phyloP scores from a whole-genome alignment of 2,113 vertebrate species.

The Buteo buteo region DNA sequence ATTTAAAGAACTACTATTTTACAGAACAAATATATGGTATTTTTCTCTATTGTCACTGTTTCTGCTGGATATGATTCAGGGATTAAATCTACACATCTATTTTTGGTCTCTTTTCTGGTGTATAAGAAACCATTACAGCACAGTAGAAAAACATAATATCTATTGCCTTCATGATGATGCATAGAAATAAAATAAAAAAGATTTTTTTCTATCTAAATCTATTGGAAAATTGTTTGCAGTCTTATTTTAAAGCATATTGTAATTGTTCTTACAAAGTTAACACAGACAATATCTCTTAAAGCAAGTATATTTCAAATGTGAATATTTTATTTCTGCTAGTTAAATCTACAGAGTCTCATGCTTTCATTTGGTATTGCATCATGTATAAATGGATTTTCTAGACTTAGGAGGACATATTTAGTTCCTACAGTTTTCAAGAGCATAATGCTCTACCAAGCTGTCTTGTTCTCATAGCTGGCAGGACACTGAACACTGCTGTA shows the following conservation, averaged over 20 bases:
- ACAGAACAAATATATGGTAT: background rate
- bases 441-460: background rate
- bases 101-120: background rate
- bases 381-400: background rate
- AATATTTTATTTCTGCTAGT: background rate
- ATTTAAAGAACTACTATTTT: background rate
- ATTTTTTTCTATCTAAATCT: background rate
- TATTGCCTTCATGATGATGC: background rate
- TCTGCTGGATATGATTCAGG: background rate
- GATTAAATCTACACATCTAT: background rate
- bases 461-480: background rate
- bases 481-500: background rate
- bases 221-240: background rate
- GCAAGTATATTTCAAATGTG: background rate
- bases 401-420: background rate
- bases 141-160: background rate
- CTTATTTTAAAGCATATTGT: background rate
- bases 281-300: background rate
- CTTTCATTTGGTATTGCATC: background rate
- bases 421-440: background rate
- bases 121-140: background rate
- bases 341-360: background rate
- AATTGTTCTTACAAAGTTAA: background rate
- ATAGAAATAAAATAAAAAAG: background rate
- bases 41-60: background rate